Conservation (phyloP, 1,140 invertebrate species). For the Trichomalopsis sarcophagae region DNA sequence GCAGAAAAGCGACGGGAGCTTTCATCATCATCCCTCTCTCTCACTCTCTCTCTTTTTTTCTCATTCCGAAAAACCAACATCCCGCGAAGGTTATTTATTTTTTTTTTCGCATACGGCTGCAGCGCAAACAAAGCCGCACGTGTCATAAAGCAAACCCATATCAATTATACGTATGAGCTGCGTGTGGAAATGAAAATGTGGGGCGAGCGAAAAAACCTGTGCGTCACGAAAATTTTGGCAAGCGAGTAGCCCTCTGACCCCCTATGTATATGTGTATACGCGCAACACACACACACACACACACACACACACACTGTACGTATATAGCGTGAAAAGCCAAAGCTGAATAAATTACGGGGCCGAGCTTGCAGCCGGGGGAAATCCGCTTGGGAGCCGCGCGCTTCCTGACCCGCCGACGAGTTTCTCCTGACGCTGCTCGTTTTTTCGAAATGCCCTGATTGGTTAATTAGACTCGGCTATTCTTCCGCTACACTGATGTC, state of each 20-base stretch:
- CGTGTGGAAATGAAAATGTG: constrained; percentile 12
- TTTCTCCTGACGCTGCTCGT: not conserved
- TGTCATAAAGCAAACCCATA: no score
- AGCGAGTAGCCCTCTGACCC: not conserved
- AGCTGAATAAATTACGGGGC: constrained; percentile 46
- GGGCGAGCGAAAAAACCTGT: not conserved
- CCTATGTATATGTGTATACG: not conserved
- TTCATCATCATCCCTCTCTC: not conserved
- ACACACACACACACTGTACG: not conserved
- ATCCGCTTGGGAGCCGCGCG: constrained; percentile 37
- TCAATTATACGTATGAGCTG: not conserved
- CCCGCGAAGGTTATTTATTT: no score
- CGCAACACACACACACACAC: no score
- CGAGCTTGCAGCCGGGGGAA: constrained; percentile 21
- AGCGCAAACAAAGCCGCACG: no score
- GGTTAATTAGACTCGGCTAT: constrained; percentile 41
- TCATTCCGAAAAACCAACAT: not conserved
- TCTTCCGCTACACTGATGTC: not conserved
- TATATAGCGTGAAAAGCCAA: not conserved
- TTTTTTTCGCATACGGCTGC: no score
- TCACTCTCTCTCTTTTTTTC: not conserved
- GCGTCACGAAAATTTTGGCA: constrained; percentile 24
- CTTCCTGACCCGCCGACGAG: constrained; percentile 35
- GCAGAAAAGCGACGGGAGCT: not conserved
- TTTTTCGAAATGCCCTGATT: constrained; percentile 34